Conservation (phyloP, 1,140 invertebrate species). For the Whitmania pigra region DNA sequence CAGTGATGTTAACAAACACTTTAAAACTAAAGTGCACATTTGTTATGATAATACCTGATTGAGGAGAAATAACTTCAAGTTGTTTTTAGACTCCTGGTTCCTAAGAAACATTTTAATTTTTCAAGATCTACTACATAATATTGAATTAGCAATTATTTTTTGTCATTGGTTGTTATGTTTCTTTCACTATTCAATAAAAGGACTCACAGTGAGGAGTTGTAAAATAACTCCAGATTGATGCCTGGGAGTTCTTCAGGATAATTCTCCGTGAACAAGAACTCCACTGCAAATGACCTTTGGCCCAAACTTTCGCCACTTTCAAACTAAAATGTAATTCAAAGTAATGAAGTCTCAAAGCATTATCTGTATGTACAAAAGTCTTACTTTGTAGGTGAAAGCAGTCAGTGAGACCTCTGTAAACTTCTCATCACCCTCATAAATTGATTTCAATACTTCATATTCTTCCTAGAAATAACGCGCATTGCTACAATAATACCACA, state of each 20-base stretch:
- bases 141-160: too few relatives aligned
- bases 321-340: too few relatives aligned
- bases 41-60: neutral
- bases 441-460: conserved; percentile 74
- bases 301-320: conserved; percentile 71
- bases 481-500: too few relatives aligned
- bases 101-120: neutral
- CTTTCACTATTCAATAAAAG: neutral
- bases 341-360: conserved; percentile 7
- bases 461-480: conserved; percentile 54
- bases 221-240: conserved; percentile 79
- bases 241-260: conserved; percentile 70
- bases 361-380: neutral
- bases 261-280: conserved; percentile 67
- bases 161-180: too few relatives aligned
- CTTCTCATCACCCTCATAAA: conserved; percentile 78
- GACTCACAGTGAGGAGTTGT: conserved; percentile 76
- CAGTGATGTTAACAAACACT: conserved; percentile 3
- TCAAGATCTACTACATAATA: neutral
- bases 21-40: neutral
- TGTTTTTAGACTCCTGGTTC: neutral
- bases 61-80: neutral
- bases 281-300: conserved; percentile 67
- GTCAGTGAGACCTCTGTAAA: conserved; percentile 67
- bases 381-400: conserved; percentile 80